Percentiles rank a stretch among this genome's conserved stretches.
Evolutionary conservation across 2,888 invertebrate genomes (phyloP).

Genomic region (Sinhomidia bicolor): DNA sequence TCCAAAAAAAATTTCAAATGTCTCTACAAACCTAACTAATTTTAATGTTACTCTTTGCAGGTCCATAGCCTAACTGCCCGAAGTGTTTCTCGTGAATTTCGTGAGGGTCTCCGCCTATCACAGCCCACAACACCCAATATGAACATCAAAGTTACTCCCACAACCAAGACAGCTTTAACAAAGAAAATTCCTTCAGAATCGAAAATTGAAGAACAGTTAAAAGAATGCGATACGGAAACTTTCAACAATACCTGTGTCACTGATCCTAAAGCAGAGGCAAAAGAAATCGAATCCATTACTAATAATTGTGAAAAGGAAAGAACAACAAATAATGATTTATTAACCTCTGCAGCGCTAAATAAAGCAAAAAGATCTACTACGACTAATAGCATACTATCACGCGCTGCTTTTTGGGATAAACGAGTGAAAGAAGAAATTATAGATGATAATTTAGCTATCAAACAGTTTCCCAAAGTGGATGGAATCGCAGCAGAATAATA

Average conservation of each 20-base stretch:
- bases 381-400: constrained; percentile 69
- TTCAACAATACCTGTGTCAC: constrained; percentile 27
- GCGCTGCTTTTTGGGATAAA: constrained; percentile 81
- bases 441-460: constrained; percentile 79
- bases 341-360: constrained; percentile 51
- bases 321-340: constrained; percentile 14
- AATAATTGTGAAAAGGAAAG: constrained; percentile 1
- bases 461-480: constrained; percentile 79
- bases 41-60: constrained; percentile 80
- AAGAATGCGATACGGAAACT: constrained; percentile 47
- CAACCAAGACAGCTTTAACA: constrained; percentile 15
- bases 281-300: not conserved
- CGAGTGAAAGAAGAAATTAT: constrained; percentile 80
- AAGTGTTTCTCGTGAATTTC: constrained; percentile 89
- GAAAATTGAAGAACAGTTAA: constrained; percentile 27
- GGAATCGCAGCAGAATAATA: constrained; percentile 2
- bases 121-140: constrained; percentile 80
- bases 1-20: too few relatives aligned
- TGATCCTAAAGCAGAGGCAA: not conserved
- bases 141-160: constrained; percentile 77
- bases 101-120: constrained; percentile 86
- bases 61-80: constrained; percentile 91
- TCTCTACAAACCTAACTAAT: too few relatives aligned
- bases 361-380: constrained; percentile 35
- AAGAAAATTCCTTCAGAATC: constrained; percentile 22